Evolutionary conservation across 64 coral and sea anemone genomes (phyloP).

Genomic region (Acropora yongei): DNA sequence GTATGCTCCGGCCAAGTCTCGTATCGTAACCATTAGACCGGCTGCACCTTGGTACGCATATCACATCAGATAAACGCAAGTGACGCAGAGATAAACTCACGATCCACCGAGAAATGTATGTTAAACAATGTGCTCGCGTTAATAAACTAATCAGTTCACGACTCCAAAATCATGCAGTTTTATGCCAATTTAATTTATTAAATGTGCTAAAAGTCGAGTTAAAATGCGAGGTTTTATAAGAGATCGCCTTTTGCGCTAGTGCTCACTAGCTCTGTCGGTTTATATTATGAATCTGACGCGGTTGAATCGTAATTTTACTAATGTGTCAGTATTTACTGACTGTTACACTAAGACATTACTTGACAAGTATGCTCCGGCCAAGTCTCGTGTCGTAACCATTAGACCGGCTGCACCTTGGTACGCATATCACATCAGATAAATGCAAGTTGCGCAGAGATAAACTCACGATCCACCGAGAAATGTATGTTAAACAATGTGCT

Average conservation of each 20-base stretch:
- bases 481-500: slow-evolving; percentile 55
- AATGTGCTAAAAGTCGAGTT: no score
- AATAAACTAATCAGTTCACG: slow-evolving; percentile 51
- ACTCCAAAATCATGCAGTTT: no score
- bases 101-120: slow-evolving; percentile 44
- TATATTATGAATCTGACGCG: background rate
- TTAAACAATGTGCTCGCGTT: slow-evolving; percentile 41
- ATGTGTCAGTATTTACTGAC: slow-evolving; percentile 25
- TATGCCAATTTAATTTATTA: no score
- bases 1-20: slow-evolving; percentile 51
- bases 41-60: slow-evolving; percentile 50
- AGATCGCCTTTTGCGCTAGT: no score
- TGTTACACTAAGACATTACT: slow-evolving; percentile 49
- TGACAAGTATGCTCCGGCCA: slow-evolving; percentile 54
- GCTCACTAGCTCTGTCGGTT: no score
- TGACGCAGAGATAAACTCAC: no score
- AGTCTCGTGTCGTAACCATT: slow-evolving; percentile 47
- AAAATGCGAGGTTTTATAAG: no score
- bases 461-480: background rate
- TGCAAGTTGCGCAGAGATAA: no score
- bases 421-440: slow-evolving; percentile 13
- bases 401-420: slow-evolving; percentile 49
- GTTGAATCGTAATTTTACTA: slow-evolving; percentile 31
- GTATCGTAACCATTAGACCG: slow-evolving; percentile 35
- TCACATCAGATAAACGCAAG: slow-evolving; percentile 21